Evolutionary conservation across 2,113 vertebrate species (phyloP).

Genomic region (Heteronetta atricapilla): DNA sequence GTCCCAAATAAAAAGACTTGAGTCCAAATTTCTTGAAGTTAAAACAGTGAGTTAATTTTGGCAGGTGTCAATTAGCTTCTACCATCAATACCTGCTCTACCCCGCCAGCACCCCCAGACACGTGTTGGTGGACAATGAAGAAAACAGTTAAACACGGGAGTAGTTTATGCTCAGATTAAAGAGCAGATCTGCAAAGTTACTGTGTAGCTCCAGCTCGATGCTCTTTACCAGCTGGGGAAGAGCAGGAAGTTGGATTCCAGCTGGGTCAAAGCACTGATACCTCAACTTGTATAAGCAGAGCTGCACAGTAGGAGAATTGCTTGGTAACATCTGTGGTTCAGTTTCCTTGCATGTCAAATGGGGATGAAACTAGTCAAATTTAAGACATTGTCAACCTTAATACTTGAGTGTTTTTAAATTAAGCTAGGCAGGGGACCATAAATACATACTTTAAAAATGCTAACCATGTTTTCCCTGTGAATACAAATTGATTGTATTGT

Average conservation of each 20-base stretch:
- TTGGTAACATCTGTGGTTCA: neutral
- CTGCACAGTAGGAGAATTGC: neutral
- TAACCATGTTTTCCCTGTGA: neutral
- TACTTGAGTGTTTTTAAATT: neutral
- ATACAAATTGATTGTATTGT: neutral
- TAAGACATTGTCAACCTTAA: neutral
- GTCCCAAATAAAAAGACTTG: neutral
- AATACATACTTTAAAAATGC: neutral
- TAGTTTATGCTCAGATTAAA: neutral
- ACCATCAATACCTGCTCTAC: neutral
- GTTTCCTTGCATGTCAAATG: neutral
- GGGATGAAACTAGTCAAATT: neutral
- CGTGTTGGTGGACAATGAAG: neutral
- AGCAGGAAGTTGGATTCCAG: neutral
- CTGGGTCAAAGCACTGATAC: neutral
- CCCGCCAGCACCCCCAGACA: accelerated
- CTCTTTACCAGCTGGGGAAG: neutral
- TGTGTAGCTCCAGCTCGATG: neutral
- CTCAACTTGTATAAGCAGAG: neutral
- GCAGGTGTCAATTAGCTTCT: neutral
- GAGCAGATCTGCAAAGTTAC: neutral
- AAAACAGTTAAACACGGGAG: neutral
- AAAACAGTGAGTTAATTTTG: neutral
- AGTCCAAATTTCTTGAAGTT: neutral
- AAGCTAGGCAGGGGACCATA: neutral